Conservation (phyloP, 2,888 invertebrate genomes). For the Phanerotoma sp. region DNA sequence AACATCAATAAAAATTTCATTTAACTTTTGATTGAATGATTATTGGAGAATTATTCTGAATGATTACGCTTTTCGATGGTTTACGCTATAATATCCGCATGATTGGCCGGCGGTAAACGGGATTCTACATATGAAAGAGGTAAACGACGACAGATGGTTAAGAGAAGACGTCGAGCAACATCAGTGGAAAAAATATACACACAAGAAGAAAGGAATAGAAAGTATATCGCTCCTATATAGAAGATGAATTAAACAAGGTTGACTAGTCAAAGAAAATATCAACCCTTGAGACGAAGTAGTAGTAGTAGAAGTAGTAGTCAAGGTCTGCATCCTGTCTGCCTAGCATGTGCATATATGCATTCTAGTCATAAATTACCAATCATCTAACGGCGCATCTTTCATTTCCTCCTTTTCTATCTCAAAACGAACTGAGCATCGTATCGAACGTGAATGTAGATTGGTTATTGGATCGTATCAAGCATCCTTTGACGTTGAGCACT, state of each 20-base stretch:
- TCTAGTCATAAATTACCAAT: slow-evolving; percentile 39
- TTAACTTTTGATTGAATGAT: neutral
- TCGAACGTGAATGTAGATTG: slow-evolving; percentile 38
- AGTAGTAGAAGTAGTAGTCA: slow-evolving; percentile 20
- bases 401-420: slow-evolving; percentile 14
- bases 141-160: neutral
- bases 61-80: slow-evolving; percentile 51
- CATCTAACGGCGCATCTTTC: slow-evolving; percentile 3
- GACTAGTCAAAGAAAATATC: slow-evolving; percentile 54
- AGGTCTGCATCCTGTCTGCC: slow-evolving; percentile 24
- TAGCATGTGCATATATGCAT: slow-evolving; percentile 19
- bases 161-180: no score
- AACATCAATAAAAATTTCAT: neutral
- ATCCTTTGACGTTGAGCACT: slow-evolving; percentile 26
- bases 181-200: neutral
- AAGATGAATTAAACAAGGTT: slow-evolving; percentile 51
- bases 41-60: slow-evolving; percentile 39
- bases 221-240: no score
- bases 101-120: slow-evolving; percentile 34
- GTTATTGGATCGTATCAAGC: slow-evolving; percentile 39
- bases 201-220: neutral
- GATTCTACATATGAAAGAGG: slow-evolving; percentile 1
- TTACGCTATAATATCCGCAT: slow-evolving; percentile 52
- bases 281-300: slow-evolving; percentile 27
- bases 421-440: slow-evolving; percentile 20